Conservation (phyloP, 2,888 invertebrate species). For the Phortica okadai region DNA sequence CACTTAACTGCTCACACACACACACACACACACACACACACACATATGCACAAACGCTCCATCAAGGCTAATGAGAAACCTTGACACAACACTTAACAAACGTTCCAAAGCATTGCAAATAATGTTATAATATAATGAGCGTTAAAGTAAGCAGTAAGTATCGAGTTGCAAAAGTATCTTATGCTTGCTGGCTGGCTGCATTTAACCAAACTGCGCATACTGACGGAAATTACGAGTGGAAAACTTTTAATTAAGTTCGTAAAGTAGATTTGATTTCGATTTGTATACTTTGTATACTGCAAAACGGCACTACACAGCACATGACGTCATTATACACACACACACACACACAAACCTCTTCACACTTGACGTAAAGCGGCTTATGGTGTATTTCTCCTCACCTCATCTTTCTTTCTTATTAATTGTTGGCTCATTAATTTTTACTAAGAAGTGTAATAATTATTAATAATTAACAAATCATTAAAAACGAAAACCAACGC, state of each 20-base stretch:
- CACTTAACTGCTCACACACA: neutral
- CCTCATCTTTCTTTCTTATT: too few relatives aligned
- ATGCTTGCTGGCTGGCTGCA: neutral
- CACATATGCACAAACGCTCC: neutral
- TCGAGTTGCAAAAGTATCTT: too few relatives aligned
- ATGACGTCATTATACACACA: neutral
- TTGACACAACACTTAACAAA: too few relatives aligned
- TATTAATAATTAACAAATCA: too few relatives aligned
- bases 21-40: neutral
- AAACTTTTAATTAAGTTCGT: slow-evolving; percentile 67
- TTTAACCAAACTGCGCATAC: neutral
- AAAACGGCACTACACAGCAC: neutral
- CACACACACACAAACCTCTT: neutral
- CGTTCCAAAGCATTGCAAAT: too few relatives aligned
- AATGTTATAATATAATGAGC: too few relatives aligned
- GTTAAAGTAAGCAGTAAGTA: too few relatives aligned
- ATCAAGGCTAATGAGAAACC: too few relatives aligned
- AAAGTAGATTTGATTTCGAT: slow-evolving; percentile 48
- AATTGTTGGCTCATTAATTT: too few relatives aligned
- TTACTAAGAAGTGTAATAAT: too few relatives aligned
- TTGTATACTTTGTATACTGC: neutral
- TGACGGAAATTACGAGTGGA: slow-evolving; percentile 61
- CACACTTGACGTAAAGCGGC: neutral
- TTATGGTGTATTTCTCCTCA: too few relatives aligned
- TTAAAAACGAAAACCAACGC: too few relatives aligned